Evolutionary conservation across 2,113 vertebrate genomes (phyloP), one percentile per base, ranked within the genome.

Genomic region (Columba janthina): DNA sequence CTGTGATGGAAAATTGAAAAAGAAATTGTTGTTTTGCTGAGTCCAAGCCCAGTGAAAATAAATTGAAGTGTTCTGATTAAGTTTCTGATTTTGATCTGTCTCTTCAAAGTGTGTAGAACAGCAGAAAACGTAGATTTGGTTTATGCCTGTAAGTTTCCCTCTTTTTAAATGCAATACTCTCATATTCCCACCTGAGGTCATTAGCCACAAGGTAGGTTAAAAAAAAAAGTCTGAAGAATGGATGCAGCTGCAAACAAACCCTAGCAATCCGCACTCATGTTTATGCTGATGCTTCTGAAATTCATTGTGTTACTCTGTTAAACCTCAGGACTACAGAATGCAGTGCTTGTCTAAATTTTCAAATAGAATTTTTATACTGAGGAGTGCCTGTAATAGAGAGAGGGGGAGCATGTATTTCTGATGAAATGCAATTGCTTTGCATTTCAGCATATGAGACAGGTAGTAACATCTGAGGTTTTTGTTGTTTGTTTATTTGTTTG

Each of bases 181-280:
- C 73, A 51, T 96, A 97, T 97, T 97, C 98, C 98, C 98, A 97
- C 96, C 97, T 97, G 98, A 97, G 98, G 98, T 97, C 97, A 97
- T 98, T 98, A 98, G 97, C 96, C 91, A 92, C 96, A 53, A 96
- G 95, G 90, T 73, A 98, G 98, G 98, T 97, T 98, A 94, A 97
- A 97, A 95, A 92, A 90, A 91, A 97, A 97, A 92, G 67, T 96
- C 93, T 97, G 96, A 95, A 88, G 73, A 24, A 95, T 94, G 88
- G 85, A 91, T 97, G 89, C 96, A 97, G 92, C 93, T 97, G 96
- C 94, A 77, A 62, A 93, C 72, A 93, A 91, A 91, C 69, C 46
- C 70, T 20, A 12, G 94, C 89, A 97, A 96, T 95, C 85, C 96
- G 96, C 88, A 90, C 96, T 98, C 97, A 87, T 94, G 83, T 92